Conservation (phyloP, 2,113 vertebrate genomes). For the Hemicordylus capensis region DNA sequence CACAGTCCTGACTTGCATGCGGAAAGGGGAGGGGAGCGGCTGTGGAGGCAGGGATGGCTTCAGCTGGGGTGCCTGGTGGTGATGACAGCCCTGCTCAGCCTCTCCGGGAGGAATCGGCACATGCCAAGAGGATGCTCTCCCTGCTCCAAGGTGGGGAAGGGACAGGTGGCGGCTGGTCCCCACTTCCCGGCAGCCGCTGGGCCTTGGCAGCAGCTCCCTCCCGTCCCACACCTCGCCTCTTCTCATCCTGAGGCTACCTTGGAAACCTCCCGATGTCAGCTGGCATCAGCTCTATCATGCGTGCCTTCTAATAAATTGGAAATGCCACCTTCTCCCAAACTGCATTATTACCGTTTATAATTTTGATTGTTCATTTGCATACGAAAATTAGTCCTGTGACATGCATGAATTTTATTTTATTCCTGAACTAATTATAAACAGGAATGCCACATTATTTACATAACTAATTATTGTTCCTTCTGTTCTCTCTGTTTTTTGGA, state of each 20-base stretch:
- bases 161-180: neutral
- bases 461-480: slow-evolving; percentile 99
- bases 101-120: slow-evolving; percentile 8
- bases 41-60: too few species aligned
- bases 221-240: neutral
- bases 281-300: slow-evolving; percentile 80
- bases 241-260: slow-evolving; percentile 60
- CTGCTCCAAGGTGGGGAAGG: neutral
- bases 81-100: too few species aligned
- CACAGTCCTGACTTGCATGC: too few species aligned
- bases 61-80: too few species aligned
- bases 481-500: slow-evolving; percentile 83
- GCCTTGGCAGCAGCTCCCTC: neutral
- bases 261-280: slow-evolving; percentile 78
- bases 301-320: slow-evolving; percentile 89
- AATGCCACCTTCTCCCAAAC: slow-evolving; percentile 89
- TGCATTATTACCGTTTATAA: slow-evolving; percentile 98
- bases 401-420: slow-evolving; percentile 89
- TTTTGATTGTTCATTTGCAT: slow-evolving; percentile 99
- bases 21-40: too few species aligned
- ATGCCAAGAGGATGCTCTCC: neutral
- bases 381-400: slow-evolving; percentile 97
- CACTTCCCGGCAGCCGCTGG: neutral
- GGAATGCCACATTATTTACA: slow-evolving; percentile 99
- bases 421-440: slow-evolving; percentile 99